These are phyloP conservation scores for Hyperoodon ampullatus DNA, from an alignment of 2,113 vertebrate genomes.

Conservation along the genomic window DNA sequence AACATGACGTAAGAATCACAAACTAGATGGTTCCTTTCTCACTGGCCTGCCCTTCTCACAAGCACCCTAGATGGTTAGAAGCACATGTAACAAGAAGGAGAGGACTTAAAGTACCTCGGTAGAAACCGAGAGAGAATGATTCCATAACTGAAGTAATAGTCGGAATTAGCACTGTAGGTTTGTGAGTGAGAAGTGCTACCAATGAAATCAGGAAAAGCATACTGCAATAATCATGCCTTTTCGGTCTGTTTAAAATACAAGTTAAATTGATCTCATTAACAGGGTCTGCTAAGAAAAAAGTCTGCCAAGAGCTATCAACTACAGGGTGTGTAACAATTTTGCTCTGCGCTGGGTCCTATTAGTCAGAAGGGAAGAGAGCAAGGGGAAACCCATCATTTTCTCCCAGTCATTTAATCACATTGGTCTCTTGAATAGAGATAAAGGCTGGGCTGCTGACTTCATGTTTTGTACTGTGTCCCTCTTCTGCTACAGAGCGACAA, in stretches of 20 bases:
- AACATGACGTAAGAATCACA: background rate
- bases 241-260: background rate
- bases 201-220: background rate
- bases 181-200: background rate
- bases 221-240: background rate
- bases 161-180: accelerated
- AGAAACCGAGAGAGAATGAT: background rate
- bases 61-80: background rate
- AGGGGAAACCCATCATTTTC: background rate
- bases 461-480: background rate
- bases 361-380: background rate
- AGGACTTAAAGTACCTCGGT: background rate
- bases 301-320: background rate
- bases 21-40: background rate
- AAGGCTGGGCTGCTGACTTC: background rate
- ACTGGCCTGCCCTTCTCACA: background rate
- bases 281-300: background rate
- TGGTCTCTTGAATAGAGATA: accelerated
- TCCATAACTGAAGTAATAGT: background rate
- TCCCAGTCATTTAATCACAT: background rate
- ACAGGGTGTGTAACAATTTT: background rate
- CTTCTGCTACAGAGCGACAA: background rate
- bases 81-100: background rate
- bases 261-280: background rate
- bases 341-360: background rate